Evolutionary conservation across 2,888 invertebrate genomes (phyloP).

Genomic region (Tetranychus piercei): DNA sequence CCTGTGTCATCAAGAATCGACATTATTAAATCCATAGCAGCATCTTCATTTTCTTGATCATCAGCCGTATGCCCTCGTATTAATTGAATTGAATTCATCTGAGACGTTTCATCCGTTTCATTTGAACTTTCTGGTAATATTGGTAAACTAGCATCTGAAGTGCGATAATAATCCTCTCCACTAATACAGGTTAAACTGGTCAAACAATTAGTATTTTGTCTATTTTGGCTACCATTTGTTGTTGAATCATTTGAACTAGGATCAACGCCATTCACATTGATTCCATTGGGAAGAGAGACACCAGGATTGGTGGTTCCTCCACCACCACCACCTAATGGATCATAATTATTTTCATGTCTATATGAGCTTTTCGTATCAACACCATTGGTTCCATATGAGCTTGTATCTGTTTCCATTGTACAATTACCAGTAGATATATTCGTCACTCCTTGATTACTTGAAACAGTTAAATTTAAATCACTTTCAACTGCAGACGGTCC

Average conservation of each 20-base stretch:
- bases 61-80: slow-evolving; percentile 28
- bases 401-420: background rate
- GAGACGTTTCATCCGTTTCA: background rate
- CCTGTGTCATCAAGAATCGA: slow-evolving; percentile 66
- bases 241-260: background rate
- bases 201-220: background rate
- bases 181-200: background rate
- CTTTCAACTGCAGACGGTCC: background rate
- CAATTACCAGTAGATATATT: background rate
- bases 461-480: background rate
- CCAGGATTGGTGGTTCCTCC: background rate
- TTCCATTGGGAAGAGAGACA: background rate
- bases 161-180: background rate
- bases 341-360: background rate
- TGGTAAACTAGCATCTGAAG: background rate
- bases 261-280: background rate
- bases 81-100: slow-evolving; percentile 12
- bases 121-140: slow-evolving; percentile 31
- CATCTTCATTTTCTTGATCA: slow-evolving; percentile 59
- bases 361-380: background rate
- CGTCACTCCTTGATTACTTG: background rate
- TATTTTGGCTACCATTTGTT: background rate
- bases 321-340: background rate
- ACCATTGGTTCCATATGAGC: background rate
- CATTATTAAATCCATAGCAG: slow-evolving; percentile 81